Evolutionary conservation across 1,140 invertebrate species (phyloP), one percentile per base, ranked within the genome.

Genomic region (Euwallacea fornicatus): DNA sequence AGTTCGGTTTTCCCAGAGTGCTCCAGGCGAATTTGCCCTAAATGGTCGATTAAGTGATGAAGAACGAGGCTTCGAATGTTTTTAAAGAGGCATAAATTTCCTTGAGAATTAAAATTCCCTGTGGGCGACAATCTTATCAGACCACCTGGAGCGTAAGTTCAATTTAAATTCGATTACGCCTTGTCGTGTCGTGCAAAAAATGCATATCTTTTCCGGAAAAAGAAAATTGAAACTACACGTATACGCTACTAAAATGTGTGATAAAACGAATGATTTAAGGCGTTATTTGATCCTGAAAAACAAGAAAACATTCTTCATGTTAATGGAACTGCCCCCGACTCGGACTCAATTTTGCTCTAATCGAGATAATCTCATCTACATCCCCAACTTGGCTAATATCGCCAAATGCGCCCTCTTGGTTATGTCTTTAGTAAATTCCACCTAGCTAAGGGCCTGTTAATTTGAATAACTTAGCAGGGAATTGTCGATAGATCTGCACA

Each of bases 101-200:
- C 46, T 6, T 11, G 46, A 50, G 13, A 50, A 50, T 50, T 50
- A 50, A 50, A 50, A 50, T 50, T 50, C 46, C 13, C 13, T 13
- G 46, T 50, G 21, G 21, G 21, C 21, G 4, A 33, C 21, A 33
- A 33, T 33, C 21, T 33, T 33, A 33, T 33, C 21, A 33, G 21
- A 33, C 21, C 21, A 13, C 46, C 13, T 50, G 46, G 46, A 50
- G 46, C 21, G 21, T 11, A 50, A 10, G 46, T 50, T 50, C 46
- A 50, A 50, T 50, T 50, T 50, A 50, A 50, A 50, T 50, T 50
- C 46, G 46, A 50, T 50, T 50, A 50, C 46, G 46, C 9, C 21
- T 50, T 50, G 46, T 50, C 46, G 46, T 50, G 46, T 2, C 46
- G 13, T 33, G 21, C 21, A 50, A 50, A 50, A 50, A 50, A 50